These are phyloP conservation scores for Acanthopagrus latus DNA, from an alignment of 2,797 vertebrate species.

Conservation along the genomic window DNA sequence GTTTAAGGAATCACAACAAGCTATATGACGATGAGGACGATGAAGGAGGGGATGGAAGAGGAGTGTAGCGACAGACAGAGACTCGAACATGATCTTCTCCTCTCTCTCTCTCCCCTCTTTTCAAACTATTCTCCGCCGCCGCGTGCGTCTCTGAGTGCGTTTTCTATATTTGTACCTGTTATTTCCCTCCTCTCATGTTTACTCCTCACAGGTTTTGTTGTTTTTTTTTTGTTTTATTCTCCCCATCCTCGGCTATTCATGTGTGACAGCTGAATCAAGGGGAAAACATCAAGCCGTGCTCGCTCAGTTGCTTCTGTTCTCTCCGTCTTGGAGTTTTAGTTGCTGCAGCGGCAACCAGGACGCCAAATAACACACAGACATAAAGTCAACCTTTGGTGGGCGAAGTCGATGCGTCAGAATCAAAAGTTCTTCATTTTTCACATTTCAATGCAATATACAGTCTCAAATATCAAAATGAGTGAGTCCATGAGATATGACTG, in stretches of 20 bases:
- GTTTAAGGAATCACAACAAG: slow-evolving; percentile 10
- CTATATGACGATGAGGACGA: neutral
- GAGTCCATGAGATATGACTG: slow-evolving; percentile 17
- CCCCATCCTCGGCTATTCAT: slow-evolving; percentile 20
- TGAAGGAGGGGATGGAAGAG: neutral
- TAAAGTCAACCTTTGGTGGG: slow-evolving; percentile 18
- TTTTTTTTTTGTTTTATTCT: slow-evolving; percentile 16
- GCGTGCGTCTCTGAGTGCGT: neutral
- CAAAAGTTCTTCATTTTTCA: slow-evolving; percentile 24
- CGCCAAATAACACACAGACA: neutral
- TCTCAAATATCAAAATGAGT: slow-evolving; percentile 12
- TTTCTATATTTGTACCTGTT: slow-evolving; percentile 13
- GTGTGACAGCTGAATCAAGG: slow-evolving; percentile 49
- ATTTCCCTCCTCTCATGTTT: slow-evolving; percentile 34
- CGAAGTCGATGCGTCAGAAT: slow-evolving; percentile 31
- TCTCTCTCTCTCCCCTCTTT: neutral
- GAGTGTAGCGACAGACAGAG: neutral
- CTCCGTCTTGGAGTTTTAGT: slow-evolving; percentile 35
- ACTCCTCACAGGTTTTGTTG: slow-evolving; percentile 24
- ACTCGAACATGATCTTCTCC: neutral
- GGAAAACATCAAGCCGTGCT: slow-evolving; percentile 35
- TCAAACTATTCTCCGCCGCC: neutral
- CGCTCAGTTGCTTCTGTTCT: slow-evolving; percentile 25
- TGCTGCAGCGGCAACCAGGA: slow-evolving; percentile 4
- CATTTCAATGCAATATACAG: neutral